Base-by-base conservation (phyloP, 2,113 vertebrate species). In the Rattus rattus region DNA sequence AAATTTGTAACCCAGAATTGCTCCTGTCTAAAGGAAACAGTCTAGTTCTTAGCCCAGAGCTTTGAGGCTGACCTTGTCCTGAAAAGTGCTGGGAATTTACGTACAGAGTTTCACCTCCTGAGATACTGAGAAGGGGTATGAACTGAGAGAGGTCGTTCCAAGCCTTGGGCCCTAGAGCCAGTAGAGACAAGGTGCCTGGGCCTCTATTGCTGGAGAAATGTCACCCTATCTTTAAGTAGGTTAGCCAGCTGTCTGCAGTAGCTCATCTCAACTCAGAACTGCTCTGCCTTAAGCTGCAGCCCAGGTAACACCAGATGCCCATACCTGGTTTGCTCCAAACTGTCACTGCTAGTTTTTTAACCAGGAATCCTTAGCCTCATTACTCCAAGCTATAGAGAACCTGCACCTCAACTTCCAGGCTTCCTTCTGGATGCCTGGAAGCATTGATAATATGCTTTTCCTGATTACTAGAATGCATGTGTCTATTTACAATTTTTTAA, bases 1-100 rank as follows among this genome's bases (percentile, higher is more conserved):
- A 54, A 54, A 54, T 9, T 54, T 54, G 1, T 54, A 54, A 54
- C 52, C 52, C 52, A 54, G 7, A 54, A 54, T 54, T 54, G 52
- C 52, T 54, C 52, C 52, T 54, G 52, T 54, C 52, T 54, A 54
- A 54, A 54, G 52, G 52, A 54, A 88, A 70, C 89, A 99, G 59
- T 0, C 99, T 98, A 0, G 96, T 98, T 20, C 77, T n/a, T 2
- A 99, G 97, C 14, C 95, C 4, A 0, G 75, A 93, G 28, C 92
- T 81, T 49, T 2, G 69, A 0, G 70, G 61, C 26, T 0, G 8
- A 30, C n/a, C 56, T 26, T 4, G 75, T 3, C 16, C 36, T 3
- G 94, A 93, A 7, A 12, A 28, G 16, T 52, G 28, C 59, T 2
- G 22, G 72, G 4, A 16, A 12, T 24, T 61, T 72, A 49, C 1